Percentiles rank a stretch among this genome's conserved stretches.
Evolutionary conservation across 2,113 vertebrate genomes (phyloP).

Genomic region (Podarcis muralis): DNA sequence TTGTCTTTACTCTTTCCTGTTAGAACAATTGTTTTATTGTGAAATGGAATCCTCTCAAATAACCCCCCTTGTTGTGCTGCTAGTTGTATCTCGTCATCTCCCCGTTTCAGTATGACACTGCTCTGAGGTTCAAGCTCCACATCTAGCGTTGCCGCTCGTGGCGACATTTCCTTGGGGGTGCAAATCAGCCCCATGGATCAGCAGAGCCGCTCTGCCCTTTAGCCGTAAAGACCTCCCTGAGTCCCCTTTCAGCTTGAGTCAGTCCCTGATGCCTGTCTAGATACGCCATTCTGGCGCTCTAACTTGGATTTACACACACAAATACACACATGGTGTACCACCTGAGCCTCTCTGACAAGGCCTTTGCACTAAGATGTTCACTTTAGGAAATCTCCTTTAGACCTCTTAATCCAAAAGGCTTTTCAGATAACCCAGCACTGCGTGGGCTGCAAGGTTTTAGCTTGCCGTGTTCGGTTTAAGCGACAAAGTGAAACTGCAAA

Average conservation of each 20-base stretch:
- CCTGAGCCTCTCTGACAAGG: background rate
- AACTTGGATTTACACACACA: background rate
- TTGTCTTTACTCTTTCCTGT: too few relatives aligned
- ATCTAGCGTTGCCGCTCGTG: background rate
- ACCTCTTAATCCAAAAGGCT: too few relatives aligned
- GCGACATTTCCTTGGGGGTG: background rate
- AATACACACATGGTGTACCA: background rate
- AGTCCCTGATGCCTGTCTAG: background rate
- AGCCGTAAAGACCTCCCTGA: background rate
- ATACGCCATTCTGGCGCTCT: too few relatives aligned
- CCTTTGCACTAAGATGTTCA: background rate
- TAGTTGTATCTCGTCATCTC: background rate
- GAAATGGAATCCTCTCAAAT: background rate
- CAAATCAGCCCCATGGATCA: background rate
- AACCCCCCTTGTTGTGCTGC: background rate
- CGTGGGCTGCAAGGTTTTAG: background rate
- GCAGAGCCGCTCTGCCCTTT: background rate
- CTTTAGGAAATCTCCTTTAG: too few relatives aligned
- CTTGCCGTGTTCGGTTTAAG: background rate
- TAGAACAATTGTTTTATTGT: too few relatives aligned
- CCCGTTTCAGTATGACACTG: background rate
- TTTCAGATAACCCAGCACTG: background rate
- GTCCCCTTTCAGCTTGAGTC: background rate
- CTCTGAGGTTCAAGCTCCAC: background rate
- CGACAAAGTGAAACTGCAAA: background rate